These are phyloP conservation scores for Chrysopilus asiliformis DNA, from an alignment of 2,888 invertebrate species.

Conservation along the genomic window DNA sequence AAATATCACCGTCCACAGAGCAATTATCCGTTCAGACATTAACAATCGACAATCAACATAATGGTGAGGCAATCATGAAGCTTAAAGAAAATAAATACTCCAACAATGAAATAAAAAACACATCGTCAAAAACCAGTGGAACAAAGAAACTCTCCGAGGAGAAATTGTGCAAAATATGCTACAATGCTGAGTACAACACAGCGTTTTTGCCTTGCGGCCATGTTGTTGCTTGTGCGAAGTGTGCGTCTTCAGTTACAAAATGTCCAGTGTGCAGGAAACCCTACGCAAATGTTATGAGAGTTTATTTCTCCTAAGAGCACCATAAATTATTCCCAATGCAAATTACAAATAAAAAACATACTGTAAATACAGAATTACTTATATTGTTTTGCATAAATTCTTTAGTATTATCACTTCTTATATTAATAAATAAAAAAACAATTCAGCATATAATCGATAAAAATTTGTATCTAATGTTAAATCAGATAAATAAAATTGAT, in stretches of 20 bases:
- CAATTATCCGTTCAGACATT: no score
- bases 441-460: no score
- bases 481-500: no score
- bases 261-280: conserved; percentile 79
- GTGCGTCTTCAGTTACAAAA: conserved; percentile 70
- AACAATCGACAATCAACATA: conserved; percentile 8
- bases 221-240: conserved; percentile 81
- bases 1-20: conserved; percentile 9
- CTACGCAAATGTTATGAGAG: conserved; percentile 44
- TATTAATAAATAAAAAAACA: no score
- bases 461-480: no score
- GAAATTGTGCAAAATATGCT: conserved; percentile 84
- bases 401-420: no score
- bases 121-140: neutral
- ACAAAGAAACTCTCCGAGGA: conserved; percentile 44
- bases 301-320: conserved; percentile 37
- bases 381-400: no score
- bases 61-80: neutral
- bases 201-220: conserved; percentile 94
- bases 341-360: no score
- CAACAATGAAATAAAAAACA: neutral
- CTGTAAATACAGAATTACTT: no score
- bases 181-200: conserved; percentile 72
- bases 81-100: neutral
- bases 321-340: no score